Evolutionary conservation across 92 coral and sea anemone genomes (phyloP).

Genomic region (Bergia puertoricense): DNA sequence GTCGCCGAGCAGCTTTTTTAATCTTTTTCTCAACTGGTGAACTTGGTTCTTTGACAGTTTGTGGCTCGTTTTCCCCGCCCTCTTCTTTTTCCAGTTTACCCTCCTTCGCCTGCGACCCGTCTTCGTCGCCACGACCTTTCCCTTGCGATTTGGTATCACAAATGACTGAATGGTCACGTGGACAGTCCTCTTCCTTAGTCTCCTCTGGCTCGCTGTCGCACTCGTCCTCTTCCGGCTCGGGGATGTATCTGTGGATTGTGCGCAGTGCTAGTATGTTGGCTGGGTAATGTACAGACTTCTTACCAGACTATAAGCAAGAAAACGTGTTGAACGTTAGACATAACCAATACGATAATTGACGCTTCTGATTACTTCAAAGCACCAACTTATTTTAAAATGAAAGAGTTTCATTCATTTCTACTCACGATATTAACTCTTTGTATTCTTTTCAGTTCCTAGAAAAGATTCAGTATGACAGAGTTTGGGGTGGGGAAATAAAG

Average conservation of each 20-base stretch:
- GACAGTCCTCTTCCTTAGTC: conserved; percentile 3
- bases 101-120: neutral
- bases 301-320: conserved; percentile 44
- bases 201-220: conserved; percentile 47
- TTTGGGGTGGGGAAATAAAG: no score
- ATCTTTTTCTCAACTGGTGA: conserved; percentile 63
- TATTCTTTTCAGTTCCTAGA: no score
- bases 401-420: no score
- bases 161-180: conserved; percentile 2
- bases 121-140: neutral
- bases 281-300: conserved; percentile 64
- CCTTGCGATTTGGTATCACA: neutral
- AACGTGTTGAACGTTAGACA: neutral
- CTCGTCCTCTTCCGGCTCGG: conserved; percentile 54
- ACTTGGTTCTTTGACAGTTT: conserved; percentile 32
- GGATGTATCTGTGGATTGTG: conserved; percentile 57
- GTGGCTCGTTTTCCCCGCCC: neutral
- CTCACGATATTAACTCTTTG: no score
- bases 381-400: no score
- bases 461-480: no score
- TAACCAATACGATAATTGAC: neutral
- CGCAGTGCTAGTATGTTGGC: conserved; percentile 66
- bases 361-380: no score
- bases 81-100: neutral
- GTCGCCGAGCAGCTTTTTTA: conserved; percentile 49